Percentiles rank a stretch among this genome's conserved stretches.
These are phyloP conservation scores for Dione vanillae DNA, from an alignment of 2,888 invertebrate species.

Conservation along the genomic window DNA sequence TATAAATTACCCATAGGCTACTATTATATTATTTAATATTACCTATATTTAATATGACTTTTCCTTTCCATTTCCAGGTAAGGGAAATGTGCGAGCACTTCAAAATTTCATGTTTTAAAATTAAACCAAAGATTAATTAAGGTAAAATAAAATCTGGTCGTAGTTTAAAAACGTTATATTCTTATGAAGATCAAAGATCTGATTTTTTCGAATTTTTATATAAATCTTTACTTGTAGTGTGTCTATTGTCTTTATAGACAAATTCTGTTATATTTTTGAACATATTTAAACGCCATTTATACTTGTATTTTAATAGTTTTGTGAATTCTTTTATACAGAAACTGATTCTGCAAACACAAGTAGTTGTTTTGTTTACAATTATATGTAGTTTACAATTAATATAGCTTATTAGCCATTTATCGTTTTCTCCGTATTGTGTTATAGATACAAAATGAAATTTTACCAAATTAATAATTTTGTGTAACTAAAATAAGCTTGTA, in stretches of 20 bases:
- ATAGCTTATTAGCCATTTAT: too few species aligned
- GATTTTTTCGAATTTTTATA: conserved; percentile 28
- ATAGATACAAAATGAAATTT: neutral
- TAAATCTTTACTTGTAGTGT: conserved; percentile 22
- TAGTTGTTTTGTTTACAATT: neutral
- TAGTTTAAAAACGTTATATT: conserved; percentile 29
- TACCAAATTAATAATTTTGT: neutral
- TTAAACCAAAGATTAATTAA: conserved; percentile 76
- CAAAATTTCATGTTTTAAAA: conserved; percentile 92
- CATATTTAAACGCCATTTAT: conserved; percentile 10
- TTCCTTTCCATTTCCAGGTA: conserved; percentile 86
- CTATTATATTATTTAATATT: too few species aligned
- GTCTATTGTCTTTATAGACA: neutral
- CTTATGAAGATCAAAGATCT: conserved; percentile 35
- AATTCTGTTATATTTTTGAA: neutral
- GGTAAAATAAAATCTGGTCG: conserved; percentile 39
- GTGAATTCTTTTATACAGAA: neutral
- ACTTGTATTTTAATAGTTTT: neutral
- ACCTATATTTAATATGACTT: neutral
- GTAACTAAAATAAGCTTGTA: neutral
- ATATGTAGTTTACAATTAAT: too few species aligned
- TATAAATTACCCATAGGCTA: too few species aligned
- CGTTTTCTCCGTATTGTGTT: neutral
- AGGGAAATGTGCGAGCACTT: conserved; percentile 97
- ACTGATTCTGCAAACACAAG: neutral